phyloP scores from a whole-genome alignment of 2,113 vertebrate genomes.

The Passer domesticus region DNA sequence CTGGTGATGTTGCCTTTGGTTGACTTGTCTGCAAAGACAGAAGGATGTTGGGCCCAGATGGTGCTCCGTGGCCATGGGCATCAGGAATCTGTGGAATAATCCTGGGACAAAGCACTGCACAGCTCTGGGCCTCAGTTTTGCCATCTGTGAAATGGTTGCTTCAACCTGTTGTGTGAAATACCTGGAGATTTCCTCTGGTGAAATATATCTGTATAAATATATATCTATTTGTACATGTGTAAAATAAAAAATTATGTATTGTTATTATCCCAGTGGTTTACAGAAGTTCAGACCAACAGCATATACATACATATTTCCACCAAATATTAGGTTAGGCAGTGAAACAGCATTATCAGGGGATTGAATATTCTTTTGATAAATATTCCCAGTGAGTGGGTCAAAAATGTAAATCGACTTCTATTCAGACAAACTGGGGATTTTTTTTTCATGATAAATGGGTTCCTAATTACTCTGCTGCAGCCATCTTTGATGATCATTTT shows the following conservation, averaged over 20 bases:
- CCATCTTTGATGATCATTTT: conserved; percentile 47
- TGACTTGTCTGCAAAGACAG: not conserved
- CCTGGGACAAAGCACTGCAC: not conserved
- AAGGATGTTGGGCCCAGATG: not conserved
- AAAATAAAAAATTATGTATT: not conserved
- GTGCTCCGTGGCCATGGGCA: accelerated
- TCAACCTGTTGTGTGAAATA: not conserved
- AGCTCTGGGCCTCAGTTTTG: not conserved
- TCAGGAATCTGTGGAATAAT: not conserved
- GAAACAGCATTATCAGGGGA: conserved; percentile 13
- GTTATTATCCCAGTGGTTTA: not conserved
- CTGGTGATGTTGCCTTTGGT: not conserved
- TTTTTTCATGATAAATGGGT: conserved; percentile 50
- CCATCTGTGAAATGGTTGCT: not conserved
- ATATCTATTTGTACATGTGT: accelerated
- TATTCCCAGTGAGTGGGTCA: conserved; percentile 54
- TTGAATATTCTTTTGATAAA: conserved; percentile 67
- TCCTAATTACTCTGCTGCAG: conserved; percentile 59
- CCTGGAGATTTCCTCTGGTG: not conserved
- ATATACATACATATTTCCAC: not conserved
- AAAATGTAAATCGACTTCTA: conserved; percentile 69
- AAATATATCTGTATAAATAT: not conserved
- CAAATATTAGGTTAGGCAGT: conserved; percentile 51
- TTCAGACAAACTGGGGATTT: conserved; percentile 47
- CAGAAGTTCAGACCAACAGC: not conserved